These are phyloP conservation scores for Heliconius ethilla DNA, from an alignment of 2,888 invertebrate species.

Conservation along the genomic window DNA sequence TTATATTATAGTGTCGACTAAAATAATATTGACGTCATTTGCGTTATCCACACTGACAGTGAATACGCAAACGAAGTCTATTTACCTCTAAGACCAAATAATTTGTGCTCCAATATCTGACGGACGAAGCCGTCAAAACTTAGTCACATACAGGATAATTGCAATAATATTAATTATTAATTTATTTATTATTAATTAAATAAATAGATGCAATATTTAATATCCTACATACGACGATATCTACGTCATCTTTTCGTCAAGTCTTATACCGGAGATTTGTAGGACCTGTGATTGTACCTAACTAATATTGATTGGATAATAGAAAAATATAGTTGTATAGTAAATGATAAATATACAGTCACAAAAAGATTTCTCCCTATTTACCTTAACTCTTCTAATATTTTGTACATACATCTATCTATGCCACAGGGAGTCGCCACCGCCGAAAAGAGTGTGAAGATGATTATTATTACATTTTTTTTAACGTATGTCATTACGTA, in stretches of 20 bases:
- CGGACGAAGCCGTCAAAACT: background rate
- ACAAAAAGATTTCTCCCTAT: too few relatives aligned
- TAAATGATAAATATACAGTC: too few relatives aligned
- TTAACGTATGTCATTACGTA: too few relatives aligned
- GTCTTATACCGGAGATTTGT: background rate
- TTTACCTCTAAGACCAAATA: background rate
- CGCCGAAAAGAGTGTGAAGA: too few relatives aligned
- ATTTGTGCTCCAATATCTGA: background rate
- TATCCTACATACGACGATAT: too few relatives aligned
- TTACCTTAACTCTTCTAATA: too few relatives aligned
- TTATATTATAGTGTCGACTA: conserved; percentile 1
- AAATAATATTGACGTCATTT: conserved; percentile 10
- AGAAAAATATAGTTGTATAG: too few relatives aligned
- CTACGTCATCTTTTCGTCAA: too few relatives aligned
- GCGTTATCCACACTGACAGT: background rate
- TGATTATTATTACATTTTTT: too few relatives aligned
- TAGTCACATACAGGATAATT: conserved; percentile 5
- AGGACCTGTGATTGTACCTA: background rate
- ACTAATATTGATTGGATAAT: too few relatives aligned
- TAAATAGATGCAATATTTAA: background rate
- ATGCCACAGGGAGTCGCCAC: too few relatives aligned
- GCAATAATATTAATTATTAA: conserved; percentile 1
- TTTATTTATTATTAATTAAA: background rate
- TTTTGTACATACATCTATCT: too few relatives aligned
- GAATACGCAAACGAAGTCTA: background rate